These are phyloP conservation scores for Panorpa germanica DNA, from an alignment of 2,888 invertebrate genomes.

Conservation along the genomic window DNA sequence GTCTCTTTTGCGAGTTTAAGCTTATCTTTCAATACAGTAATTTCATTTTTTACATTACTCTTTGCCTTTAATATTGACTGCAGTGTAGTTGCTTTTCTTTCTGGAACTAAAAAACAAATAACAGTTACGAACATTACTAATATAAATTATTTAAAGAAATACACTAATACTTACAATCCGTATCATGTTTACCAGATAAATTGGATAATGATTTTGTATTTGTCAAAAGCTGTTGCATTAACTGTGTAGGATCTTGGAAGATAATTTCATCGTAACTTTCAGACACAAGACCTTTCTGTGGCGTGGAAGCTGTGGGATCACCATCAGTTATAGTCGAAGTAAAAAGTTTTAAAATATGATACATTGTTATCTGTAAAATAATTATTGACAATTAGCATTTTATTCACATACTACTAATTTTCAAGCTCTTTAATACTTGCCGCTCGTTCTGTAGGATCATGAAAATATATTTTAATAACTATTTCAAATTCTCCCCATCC, in stretches of 20 bases:
- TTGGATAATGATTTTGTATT: constrained; percentile 54
- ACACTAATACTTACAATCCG: constrained; percentile 50
- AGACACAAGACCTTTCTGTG: constrained; percentile 57
- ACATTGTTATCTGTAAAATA: constrained; percentile 66
- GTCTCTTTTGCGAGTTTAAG: constrained; percentile 71
- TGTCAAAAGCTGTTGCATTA: constrained; percentile 77
- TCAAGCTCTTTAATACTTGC: constrained; percentile 42
- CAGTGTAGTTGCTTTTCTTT: constrained; percentile 62
- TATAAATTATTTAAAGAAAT: constrained; percentile 9
- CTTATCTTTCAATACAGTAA: constrained; percentile 67
- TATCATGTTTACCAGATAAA: constrained; percentile 66
- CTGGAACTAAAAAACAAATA: constrained; percentile 55
- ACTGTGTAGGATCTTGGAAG: constrained; percentile 74
- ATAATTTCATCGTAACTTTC: constrained; percentile 95
- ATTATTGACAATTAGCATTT: constrained; percentile 3
- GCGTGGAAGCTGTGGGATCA: constrained; percentile 19
- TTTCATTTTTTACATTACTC: constrained; percentile 63
- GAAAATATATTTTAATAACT: constrained; percentile 92
- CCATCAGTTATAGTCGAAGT: constrained; percentile 48
- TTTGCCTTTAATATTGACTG: constrained; percentile 61
- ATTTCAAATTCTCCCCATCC: constrained; percentile 99
- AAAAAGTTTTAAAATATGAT: constrained; percentile 87
- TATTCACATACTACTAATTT: constrained; percentile 5
- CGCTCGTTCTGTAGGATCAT: constrained; percentile 87
- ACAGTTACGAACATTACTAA: constrained; percentile 4